phyloP scores from a whole-genome alignment of 1,140 invertebrate genomes.

The Zaprionus kolodkinae region DNA sequence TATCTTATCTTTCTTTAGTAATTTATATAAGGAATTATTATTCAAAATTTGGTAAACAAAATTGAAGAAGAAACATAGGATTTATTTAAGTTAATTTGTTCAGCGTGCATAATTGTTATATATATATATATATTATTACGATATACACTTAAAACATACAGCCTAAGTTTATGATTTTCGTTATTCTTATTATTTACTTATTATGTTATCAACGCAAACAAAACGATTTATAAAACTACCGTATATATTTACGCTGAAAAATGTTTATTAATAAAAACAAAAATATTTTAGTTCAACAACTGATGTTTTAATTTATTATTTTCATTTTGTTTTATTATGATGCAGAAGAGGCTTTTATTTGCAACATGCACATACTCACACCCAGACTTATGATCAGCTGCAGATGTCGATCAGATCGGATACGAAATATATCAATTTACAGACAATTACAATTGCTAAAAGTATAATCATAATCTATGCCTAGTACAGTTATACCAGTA shows the following conservation, averaged over 20 bases:
- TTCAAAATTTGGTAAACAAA: conserved; percentile 47
- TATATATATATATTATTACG: conserved; percentile 38
- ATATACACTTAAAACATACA: conserved; percentile 62
- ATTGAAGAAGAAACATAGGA: conserved; percentile 21
- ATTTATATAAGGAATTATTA: conserved; percentile 39
- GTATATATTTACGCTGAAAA: conserved; percentile 72
- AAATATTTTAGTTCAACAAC: conserved; percentile 75
- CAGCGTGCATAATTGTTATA: conserved; percentile 80
- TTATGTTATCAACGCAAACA: conserved; percentile 76
- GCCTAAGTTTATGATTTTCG: conserved; percentile 78
- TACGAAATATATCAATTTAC: conserved; percentile 61
- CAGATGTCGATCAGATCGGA: conserved; percentile 18
- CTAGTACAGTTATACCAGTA: conserved; percentile 48
- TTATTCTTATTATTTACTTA: conserved; percentile 80
- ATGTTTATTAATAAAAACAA: conserved; percentile 75
- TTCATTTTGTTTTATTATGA: conserved; percentile 38
- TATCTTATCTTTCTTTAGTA: conserved; percentile 44
- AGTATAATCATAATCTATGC: conserved; percentile 67
- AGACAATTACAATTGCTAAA: conserved; percentile 64
- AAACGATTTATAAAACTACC: conserved; percentile 39
- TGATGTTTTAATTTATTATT: conserved; percentile 39
- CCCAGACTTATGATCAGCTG: conserved; percentile 19
- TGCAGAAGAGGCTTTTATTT: conserved; percentile 70
- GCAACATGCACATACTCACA: conserved; percentile 25
- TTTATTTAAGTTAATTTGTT: conserved; percentile 61